phyloP scores from a whole-genome alignment of 1,140 invertebrate species.

The Neodiprion virginianus region DNA sequence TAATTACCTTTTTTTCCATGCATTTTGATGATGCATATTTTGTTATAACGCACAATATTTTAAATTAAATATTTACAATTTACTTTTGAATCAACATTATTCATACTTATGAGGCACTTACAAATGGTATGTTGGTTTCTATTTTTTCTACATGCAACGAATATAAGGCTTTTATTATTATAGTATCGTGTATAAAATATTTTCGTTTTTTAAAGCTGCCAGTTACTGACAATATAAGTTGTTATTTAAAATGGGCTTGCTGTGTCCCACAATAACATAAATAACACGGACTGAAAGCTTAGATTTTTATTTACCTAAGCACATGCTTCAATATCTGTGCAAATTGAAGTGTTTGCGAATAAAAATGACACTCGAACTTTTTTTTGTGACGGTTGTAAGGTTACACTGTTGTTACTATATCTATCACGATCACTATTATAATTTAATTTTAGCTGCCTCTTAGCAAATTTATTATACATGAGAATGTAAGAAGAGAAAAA shows the following conservation, averaged over 20 bases:
- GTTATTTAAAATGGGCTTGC: neutral
- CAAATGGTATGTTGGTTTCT: neutral
- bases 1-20: neutral
- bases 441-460: neutral
- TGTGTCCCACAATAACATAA: neutral
- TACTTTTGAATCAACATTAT: neutral
- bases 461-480: neutral
- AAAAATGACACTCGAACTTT: neutral
- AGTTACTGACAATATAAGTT: neutral
- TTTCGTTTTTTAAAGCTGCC: neutral
- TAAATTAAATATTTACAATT: constrained; percentile 4
- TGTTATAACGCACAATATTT: neutral
- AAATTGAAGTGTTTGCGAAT: no score
- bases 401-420: neutral
- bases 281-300: neutral
- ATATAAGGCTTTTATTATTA: neutral
- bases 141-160: neutral
- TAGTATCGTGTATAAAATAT: neutral
- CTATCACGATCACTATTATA: neutral
- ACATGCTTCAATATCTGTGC: neutral
- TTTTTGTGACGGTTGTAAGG: neutral
- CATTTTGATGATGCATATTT: neutral
- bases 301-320: neutral
- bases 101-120: neutral
- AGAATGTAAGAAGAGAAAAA: no score